Percentiles rank a stretch among this genome's conserved stretches.
Conservation (phyloP, 2,888 invertebrate genomes). For the Tribolium freemani region DNA sequence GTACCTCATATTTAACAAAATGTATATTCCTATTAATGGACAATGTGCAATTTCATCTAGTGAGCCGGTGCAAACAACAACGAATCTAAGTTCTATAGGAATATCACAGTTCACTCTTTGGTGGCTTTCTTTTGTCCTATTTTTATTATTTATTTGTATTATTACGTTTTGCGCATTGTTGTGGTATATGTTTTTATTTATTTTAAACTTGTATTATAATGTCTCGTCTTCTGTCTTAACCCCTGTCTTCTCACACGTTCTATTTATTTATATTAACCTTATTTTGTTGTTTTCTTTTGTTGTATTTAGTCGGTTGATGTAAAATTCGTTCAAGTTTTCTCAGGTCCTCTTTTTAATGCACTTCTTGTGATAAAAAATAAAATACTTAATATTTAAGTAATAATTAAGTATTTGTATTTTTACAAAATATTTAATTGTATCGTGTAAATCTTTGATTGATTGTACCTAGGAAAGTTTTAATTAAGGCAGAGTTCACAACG, state of each 20-base stretch:
- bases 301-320: conserved; percentile 26
- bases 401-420: conserved; percentile 62
- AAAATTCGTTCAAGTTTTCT: conserved; percentile 42
- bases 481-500: conserved; percentile 41
- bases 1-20: conserved; percentile 64
- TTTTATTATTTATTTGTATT: conserved; percentile 49
- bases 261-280: conserved; percentile 47
- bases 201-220: conserved; percentile 48
- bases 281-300: conserved; percentile 38
- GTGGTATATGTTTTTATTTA: conserved; percentile 46
- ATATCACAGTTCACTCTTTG: conserved; percentile 45
- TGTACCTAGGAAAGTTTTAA: conserved; percentile 17
- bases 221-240: background rate
- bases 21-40: conserved; percentile 62
- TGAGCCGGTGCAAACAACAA: conserved; percentile 61
- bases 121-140: conserved; percentile 48
- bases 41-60: conserved; percentile 65
- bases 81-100: conserved; percentile 46
- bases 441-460: conserved; percentile 50
- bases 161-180: conserved; percentile 52
- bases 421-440: conserved; percentile 55
- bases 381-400: conserved; percentile 67
- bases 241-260: conserved; percentile 35
- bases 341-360: conserved; percentile 47
- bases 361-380: conserved; percentile 62